Base-by-base conservation (phyloP, 2,888 invertebrate genomes). In the Onthophagus sagittarius region DNA sequence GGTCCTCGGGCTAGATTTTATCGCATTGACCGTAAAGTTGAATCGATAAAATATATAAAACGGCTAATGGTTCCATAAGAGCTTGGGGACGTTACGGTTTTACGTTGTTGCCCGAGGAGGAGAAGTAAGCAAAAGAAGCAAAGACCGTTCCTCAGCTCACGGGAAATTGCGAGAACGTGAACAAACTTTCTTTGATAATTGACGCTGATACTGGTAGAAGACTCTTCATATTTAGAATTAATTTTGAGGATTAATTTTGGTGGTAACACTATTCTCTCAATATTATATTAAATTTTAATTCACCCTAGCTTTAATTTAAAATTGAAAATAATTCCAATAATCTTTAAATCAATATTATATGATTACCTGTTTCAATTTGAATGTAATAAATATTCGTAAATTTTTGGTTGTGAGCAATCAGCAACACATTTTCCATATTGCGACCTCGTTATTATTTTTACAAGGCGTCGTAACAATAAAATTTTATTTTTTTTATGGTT, bases 11-110 rank as follows among this genome's bases (percentile, higher is more conserved):
- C 31, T 31, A 31, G 67, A 67, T 67, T 67, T 67, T 67, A 67
- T 67, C 67, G 67, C 31, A 23, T 9, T 67, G 67, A 67, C 67
- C 67, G 67, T 67, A 67, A 67, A 67, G 31, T 31, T 67, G 67
- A 67, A 67, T 67, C 67, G 67, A 67, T 67, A 67, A 67, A 67
- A 67, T 67, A 32, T 67, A 67, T 67, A 67, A 67, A 67, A 67
- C 32, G 32, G 67, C 67, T 67, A 67, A 67, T 67, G 67, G 31
- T 67, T 23, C 67, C 67, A n/a, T 67, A 32, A 67, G 67, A 67
- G 67, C 67, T 67, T 23, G 23, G 31, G 31, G 31, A 23, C 67
- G 32, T 67, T 67, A 67, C 67, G 31, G 67, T 67, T 67, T 67
- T 67, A 67, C 67, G 67, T 23, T 67, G 23, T 32, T 13, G 15